Evolutionary conservation across 2,113 vertebrate species (phyloP).

Genomic region (Uria aalge): DNA sequence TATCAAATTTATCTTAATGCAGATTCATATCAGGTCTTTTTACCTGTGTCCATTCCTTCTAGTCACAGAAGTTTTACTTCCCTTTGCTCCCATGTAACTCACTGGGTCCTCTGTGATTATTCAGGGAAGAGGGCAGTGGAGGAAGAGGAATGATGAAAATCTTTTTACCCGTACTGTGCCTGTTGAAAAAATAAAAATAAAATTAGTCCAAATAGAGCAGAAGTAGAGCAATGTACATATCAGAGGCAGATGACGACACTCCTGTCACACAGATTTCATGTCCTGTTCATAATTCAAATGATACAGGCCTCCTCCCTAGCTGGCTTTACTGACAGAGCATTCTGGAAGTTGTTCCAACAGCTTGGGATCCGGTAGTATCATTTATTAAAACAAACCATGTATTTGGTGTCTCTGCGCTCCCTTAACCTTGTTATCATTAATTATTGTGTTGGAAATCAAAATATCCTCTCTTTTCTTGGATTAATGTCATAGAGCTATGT

Average conservation of each 20-base stretch:
- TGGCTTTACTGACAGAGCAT: background rate
- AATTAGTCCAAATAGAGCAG: background rate
- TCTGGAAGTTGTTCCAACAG: background rate
- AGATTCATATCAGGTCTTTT: constrained; percentile 19
- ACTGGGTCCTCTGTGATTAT: background rate
- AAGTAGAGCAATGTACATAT: background rate
- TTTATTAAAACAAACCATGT: background rate
- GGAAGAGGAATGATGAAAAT: background rate
- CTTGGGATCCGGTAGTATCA: background rate
- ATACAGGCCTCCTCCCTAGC: background rate
- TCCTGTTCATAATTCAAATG: background rate
- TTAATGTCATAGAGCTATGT: background rate
- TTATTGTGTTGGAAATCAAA: background rate
- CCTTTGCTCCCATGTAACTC: background rate
- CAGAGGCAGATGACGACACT: background rate
- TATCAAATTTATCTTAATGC: constrained; percentile 28
- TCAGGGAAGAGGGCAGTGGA: background rate
- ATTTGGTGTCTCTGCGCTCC: background rate
- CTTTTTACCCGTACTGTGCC: background rate
- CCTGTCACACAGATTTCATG: background rate
- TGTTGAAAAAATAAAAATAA: background rate
- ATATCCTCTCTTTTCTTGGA: background rate
- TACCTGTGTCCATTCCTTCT: background rate
- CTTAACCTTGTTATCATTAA: background rate
- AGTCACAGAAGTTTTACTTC: background rate